phyloP scores from a whole-genome alignment of 2,888 invertebrate genomes.

The Noctuana brunneofusca region DNA sequence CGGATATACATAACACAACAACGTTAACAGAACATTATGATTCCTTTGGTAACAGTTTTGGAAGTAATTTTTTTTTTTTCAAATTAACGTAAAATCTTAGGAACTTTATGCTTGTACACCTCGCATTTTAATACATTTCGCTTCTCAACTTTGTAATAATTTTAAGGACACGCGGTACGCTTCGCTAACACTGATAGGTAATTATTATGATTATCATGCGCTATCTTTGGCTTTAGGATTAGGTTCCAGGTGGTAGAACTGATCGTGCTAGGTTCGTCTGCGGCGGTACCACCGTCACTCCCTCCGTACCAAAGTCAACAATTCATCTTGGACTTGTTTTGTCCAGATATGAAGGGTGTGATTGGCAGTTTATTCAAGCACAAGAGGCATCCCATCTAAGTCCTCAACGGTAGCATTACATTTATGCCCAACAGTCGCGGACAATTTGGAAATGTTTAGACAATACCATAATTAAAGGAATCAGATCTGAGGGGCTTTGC shows the following conservation, averaged over 20 bases:
- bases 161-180: slow-evolving; percentile 26
- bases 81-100: slow-evolving; percentile 22
- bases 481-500: too few relatives aligned
- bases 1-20: slow-evolving; percentile 13
- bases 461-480: too few relatives aligned
- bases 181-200: slow-evolving; percentile 28
- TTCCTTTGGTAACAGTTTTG: slow-evolving; percentile 32
- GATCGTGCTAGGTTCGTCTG: slow-evolving; percentile 24
- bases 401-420: background rate
- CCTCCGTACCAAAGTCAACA: background rate
- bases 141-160: slow-evolving; percentile 12
- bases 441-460: background rate
- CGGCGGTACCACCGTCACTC: slow-evolving; percentile 22
- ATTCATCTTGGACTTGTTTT: background rate
- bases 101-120: slow-evolving; percentile 32
- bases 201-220: background rate
- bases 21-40: slow-evolving; percentile 29
- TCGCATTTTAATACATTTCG: slow-evolving; percentile 29
- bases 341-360: background rate
- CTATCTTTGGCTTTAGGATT: background rate
- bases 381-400: slow-evolving; percentile 7
- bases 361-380: slow-evolving; percentile 22
- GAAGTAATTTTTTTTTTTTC: slow-evolving; percentile 21
- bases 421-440: background rate
- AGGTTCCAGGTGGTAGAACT: slow-evolving; percentile 20